Evolutionary conservation across 2,888 invertebrate species (phyloP).

Genomic region (Cosmorhoe ocellata): DNA sequence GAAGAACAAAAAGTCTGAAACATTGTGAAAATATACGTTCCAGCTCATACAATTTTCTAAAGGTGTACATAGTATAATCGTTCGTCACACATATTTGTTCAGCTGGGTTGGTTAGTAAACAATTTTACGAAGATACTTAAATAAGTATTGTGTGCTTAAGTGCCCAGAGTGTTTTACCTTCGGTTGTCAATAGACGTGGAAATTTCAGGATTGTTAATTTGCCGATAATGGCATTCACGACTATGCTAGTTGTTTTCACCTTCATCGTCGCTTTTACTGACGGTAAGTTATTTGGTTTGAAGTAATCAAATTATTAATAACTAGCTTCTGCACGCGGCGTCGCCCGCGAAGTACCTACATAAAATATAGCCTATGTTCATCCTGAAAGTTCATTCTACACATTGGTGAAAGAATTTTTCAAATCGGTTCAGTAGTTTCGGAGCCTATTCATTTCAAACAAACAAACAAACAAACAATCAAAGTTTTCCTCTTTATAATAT

Average conservation of each 20-base stretch:
- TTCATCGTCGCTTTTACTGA: slow-evolving; percentile 42
- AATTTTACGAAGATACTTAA: slow-evolving; percentile 60
- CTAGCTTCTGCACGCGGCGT: too few species aligned
- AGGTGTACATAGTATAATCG: slow-evolving; percentile 12
- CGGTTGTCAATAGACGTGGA: slow-evolving; percentile 12
- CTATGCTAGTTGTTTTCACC: slow-evolving; percentile 37
- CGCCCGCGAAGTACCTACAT: too few species aligned
- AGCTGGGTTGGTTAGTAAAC: slow-evolving; percentile 51
- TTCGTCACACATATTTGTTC: slow-evolving; percentile 63
- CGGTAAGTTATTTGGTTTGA: slow-evolving; percentile 43
- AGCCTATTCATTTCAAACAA: too few species aligned
- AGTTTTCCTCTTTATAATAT: too few species aligned
- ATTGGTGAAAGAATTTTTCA: too few species aligned
- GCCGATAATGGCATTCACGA: slow-evolving; percentile 51
- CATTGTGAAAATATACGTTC: slow-evolving; percentile 7
- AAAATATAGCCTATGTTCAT: too few species aligned
- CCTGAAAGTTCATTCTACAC: too few species aligned
- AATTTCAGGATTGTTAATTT: slow-evolving; percentile 1
- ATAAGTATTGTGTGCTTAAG: slow-evolving; percentile 43
- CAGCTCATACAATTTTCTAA: slow-evolving; percentile 20
- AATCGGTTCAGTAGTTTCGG: too few species aligned
- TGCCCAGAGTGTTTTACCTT: slow-evolving; percentile 53
- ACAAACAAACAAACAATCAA: too few species aligned
- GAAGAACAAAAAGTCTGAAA: slow-evolving; percentile 1
- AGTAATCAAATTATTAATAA: too few species aligned